Percentiles rank a stretch among this genome's conserved stretches.
Evolutionary conservation across 2,888 invertebrate genomes (phyloP).

Genomic region (Neria commutata): DNA sequence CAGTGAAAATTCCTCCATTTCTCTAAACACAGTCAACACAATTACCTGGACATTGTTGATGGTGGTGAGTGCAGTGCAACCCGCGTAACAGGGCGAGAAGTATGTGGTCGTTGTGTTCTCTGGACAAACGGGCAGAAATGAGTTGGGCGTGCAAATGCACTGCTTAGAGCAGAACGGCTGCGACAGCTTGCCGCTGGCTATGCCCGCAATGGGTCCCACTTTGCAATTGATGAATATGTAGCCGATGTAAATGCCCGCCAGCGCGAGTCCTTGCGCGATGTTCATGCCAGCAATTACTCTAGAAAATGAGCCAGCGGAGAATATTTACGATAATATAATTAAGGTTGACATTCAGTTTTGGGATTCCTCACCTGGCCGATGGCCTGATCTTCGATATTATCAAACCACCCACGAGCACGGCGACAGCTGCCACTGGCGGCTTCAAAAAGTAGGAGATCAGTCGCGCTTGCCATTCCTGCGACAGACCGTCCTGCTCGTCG

Average conservation of each 20-base stretch:
- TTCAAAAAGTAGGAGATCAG: conserved; percentile 65
- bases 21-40: too few species aligned
- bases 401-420: conserved; percentile 65
- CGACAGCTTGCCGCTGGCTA: conserved; percentile 59
- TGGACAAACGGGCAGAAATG: conserved; percentile 71
- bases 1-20: too few species aligned
- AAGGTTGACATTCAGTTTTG: not conserved
- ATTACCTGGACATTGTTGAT: conserved; percentile 61
- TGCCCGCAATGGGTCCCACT: conserved; percentile 63
- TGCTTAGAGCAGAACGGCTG: conserved; percentile 65
- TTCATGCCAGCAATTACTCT: conserved; percentile 64
- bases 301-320: not conserved
- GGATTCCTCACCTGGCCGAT: conserved; percentile 55
- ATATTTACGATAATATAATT: not conserved
- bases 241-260: conserved; percentile 62
- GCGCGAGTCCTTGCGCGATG: conserved; percentile 59
- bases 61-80: conserved; percentile 64
- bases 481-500: conserved; percentile 63
- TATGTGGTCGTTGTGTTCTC: conserved; percentile 65
- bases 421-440: conserved; percentile 65
- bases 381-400: conserved; percentile 65
- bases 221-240: conserved; percentile 63
- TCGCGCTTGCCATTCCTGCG: conserved; percentile 65
- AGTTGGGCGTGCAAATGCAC: conserved; percentile 64
- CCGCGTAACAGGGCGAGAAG: conserved; percentile 78